These are phyloP conservation scores for Virgularia gustaviana DNA, from an alignment of 92 coral and sea anemone genomes.

Conservation along the genomic window DNA sequence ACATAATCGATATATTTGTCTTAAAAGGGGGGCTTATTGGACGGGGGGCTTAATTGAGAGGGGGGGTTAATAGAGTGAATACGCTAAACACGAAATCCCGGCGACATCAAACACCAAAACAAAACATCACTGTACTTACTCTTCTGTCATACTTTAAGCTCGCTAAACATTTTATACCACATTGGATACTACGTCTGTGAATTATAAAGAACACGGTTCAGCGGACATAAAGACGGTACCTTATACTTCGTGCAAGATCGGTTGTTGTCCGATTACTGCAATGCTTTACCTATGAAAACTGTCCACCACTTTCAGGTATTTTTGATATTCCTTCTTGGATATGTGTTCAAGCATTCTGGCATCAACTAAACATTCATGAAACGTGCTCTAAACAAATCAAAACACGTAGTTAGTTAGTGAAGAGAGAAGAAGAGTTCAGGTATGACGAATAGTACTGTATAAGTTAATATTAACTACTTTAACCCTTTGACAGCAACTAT, in stretches of 20 bases:
- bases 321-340: constrained; percentile 95
- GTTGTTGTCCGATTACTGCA: not conserved
- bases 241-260: too few species aligned
- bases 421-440: not conserved
- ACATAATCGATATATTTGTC: too few species aligned
- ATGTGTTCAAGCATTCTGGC: constrained; percentile 99
- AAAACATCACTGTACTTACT: constrained; percentile 57
- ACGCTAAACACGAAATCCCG: too few species aligned
- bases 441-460: too few species aligned
- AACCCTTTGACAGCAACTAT: too few species aligned
- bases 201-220: not conserved
- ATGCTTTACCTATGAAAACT: constrained; percentile 87
- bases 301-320: constrained; percentile 89
- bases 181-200: constrained; percentile 89
- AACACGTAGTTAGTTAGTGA: not conserved
- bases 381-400: constrained; percentile 78
- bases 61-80: too few species aligned
- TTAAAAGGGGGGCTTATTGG: too few species aligned
- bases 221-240: too few species aligned
- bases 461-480: too few species aligned
- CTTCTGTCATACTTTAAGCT: constrained; percentile 85
- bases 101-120: not conserved
- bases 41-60: too few species aligned
- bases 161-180: constrained; percentile 88
- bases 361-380: constrained; percentile 91